A percentile compares a stretch with the other conserved stretches of the same genome.
Conservation (phyloP, 1,140 invertebrate genomes). For the Saxidomus purpurata region DNA sequence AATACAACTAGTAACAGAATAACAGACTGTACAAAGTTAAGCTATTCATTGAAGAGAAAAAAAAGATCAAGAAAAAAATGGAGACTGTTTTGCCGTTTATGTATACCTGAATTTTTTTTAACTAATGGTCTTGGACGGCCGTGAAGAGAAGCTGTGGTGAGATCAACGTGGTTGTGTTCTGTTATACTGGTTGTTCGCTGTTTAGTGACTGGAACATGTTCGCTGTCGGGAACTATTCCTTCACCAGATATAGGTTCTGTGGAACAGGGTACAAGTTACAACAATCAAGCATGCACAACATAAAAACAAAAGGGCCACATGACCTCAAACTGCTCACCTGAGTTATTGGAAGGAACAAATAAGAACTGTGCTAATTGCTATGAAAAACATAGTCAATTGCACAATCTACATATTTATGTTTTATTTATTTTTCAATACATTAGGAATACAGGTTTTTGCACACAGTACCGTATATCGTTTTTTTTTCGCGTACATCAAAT, state of each 20-base stretch:
- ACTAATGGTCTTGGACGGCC: conserved; percentile 60
- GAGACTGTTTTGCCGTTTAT: not conserved
- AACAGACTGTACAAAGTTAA: too few relatives aligned
- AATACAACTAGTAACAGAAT: too few relatives aligned
- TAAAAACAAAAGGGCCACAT: not conserved
- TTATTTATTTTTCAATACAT: too few relatives aligned
- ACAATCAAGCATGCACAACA: conserved; percentile 35
- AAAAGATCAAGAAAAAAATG: not conserved
- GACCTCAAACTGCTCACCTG: too few relatives aligned
- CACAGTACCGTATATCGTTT: too few relatives aligned
- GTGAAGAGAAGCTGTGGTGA: conserved; percentile 32
- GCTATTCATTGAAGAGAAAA: too few relatives aligned
- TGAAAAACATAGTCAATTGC: too few relatives aligned
- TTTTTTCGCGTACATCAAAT: too few relatives aligned
- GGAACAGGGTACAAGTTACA: conserved; percentile 34
- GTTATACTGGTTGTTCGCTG: conserved; percentile 26
- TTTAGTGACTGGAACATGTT: conserved; percentile 24
- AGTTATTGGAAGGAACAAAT: too few relatives aligned
- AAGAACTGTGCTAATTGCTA: too few relatives aligned
- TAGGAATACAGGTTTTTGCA: too few relatives aligned
- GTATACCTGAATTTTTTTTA: conserved; percentile 60
- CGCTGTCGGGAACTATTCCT: conserved; percentile 2
- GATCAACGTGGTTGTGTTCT: conserved; percentile 36
- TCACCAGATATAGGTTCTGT: conserved; percentile 49
- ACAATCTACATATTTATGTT: too few relatives aligned